Evolutionary conservation across 1,140 invertebrate species (phyloP).

Genomic region (Formica exsecta): DNA sequence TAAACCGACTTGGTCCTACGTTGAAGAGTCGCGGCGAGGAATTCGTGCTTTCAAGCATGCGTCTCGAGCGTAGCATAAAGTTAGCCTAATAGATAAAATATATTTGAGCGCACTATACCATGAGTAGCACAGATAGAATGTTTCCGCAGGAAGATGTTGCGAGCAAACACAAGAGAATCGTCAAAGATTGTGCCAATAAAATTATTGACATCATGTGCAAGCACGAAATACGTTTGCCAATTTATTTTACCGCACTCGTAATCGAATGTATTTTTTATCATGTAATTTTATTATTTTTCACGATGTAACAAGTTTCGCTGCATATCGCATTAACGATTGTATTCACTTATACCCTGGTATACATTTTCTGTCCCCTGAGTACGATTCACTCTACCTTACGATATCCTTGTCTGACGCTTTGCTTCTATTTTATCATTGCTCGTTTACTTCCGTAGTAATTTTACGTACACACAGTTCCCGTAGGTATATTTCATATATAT

Average conservation of each 20-base stretch:
- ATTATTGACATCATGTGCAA: background rate
- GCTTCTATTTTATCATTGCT: background rate
- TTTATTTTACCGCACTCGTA: background rate
- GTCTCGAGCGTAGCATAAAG: constrained; percentile 19
- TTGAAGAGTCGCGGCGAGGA: constrained; percentile 38
- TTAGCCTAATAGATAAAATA: constrained; percentile 48
- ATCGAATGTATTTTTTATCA: background rate
- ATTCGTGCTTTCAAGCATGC: constrained; percentile 41
- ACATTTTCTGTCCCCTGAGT: constrained; percentile 5
- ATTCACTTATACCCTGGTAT: background rate
- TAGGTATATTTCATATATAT: constrained; percentile 20
- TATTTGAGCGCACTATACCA: constrained; percentile 19
- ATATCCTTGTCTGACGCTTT: background rate
- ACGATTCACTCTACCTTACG: background rate
- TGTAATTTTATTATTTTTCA: background rate
- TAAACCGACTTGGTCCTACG: constrained; percentile 41
- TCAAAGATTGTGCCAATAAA: constrained; percentile 5
- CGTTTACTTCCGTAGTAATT: background rate
- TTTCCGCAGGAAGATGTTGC: background rate
- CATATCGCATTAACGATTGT: background rate
- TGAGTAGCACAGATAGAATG: background rate
- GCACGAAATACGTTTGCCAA: background rate
- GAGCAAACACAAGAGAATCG: constrained; percentile 5
- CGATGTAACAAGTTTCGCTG: background rate
- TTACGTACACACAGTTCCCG: background rate